Evolutionary conservation across 1,140 invertebrate genomes (phyloP).

Genomic region (Mercenaria mercenaria): DNA sequence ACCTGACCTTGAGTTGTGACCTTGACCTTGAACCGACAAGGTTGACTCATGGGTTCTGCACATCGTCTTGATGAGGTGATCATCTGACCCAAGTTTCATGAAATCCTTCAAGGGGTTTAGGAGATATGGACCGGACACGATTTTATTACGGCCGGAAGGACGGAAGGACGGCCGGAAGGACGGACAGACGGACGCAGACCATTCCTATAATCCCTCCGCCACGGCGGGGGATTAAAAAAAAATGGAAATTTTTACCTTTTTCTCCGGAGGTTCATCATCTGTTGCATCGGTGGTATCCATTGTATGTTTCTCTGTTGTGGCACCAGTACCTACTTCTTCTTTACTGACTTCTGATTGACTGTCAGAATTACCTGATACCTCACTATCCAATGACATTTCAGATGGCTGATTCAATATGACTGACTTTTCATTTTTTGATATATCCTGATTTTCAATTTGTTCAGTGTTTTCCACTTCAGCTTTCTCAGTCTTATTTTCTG

Average conservation of each 20-base stretch:
- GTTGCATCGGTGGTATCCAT: neutral
- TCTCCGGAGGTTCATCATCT: conserved; percentile 37
- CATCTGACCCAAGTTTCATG: too few relatives aligned
- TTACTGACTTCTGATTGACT: neutral
- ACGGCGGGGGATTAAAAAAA: too few relatives aligned
- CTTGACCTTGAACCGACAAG: too few relatives aligned
- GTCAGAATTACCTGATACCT: neutral
- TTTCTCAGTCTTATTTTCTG: neutral
- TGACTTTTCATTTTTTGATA: neutral
- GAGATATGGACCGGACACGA: too few relatives aligned
- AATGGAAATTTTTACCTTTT: conserved; percentile 54
- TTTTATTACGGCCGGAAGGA: too few relatives aligned
- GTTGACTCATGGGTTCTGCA: too few relatives aligned
- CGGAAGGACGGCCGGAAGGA: too few relatives aligned
- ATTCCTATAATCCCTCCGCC: too few relatives aligned
- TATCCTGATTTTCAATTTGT: neutral
- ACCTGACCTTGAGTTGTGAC: too few relatives aligned
- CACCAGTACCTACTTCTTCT: neutral
- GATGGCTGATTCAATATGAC: neutral
- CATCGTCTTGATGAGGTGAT: too few relatives aligned
- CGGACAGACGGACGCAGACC: too few relatives aligned
- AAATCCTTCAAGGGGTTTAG: too few relatives aligned
- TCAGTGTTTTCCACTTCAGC: neutral
- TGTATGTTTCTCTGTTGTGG: neutral
- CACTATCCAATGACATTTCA: neutral